Evolutionary conservation across 53 echinoderm and acorn worm species (phyloP), one percentile per base, ranked within the genome.

Genomic region (Glandiceps talaboti): DNA sequence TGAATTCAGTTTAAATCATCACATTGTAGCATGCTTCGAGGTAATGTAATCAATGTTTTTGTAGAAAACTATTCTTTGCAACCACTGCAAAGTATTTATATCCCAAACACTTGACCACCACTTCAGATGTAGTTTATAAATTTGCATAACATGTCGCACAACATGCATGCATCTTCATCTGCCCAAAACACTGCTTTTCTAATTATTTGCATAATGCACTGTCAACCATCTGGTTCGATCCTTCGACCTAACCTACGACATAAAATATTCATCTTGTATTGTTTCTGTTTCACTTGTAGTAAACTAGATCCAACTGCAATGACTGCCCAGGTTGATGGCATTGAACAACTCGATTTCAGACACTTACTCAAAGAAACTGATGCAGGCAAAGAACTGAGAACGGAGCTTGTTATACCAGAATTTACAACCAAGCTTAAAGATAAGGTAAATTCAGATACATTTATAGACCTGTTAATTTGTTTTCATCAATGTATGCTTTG

Each of bases 341-440:
- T 45, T 45, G 64, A 20, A 45, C 64, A 45, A 45, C 64, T 45
- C 6, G 64, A 45, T 45, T 45, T 45, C 20, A 6, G 64, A 45
- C 64, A 45, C 20, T 20, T 45, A 12, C 64, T 45, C 6, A 45
- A 45, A 20, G 64, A 45, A 45, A 12, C 64, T 45, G 64, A 45
- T 12, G 20, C 6, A 45, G 64, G 64, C 6, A 45, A 45, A 45
- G 64, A 45, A 45, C 20, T 45, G 64, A 45, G 64, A 45, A 20
- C 20, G 6, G 64, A 45, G 64, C 6, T 20, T 12, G 64, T 45
- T 45, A 80, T 80, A 30, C 85, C 85, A 1, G 75, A 75, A 1
- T 85, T 85, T 28, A 32, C 74, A 32, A 80, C 79, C 26, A 76
- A 80, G 75, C 85, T 80, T 14, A 80, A 74, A 75, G 80, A 85